These are phyloP conservation scores for Gambusia affinis DNA, from an alignment of 2,113 vertebrate species.

Conservation along the genomic window DNA sequence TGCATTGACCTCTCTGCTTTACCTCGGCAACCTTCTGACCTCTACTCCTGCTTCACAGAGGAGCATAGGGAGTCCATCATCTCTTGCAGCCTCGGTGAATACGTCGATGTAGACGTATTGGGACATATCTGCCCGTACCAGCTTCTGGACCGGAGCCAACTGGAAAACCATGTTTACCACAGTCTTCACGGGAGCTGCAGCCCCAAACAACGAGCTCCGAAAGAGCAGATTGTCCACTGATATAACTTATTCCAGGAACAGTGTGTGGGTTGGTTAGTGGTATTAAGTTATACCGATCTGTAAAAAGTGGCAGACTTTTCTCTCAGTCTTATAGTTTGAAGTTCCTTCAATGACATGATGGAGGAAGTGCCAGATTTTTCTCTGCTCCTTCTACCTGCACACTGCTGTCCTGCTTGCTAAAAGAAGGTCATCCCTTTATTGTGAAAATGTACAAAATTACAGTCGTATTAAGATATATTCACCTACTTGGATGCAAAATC, in stretches of 20 bases:
- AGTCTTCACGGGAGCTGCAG: background rate
- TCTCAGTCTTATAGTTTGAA: too few species aligned
- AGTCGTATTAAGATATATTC: too few species aligned
- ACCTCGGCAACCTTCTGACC: constrained; percentile 3
- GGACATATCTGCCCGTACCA: constrained; percentile 42
- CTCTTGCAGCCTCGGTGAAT: constrained; percentile 12
- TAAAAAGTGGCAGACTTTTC: background rate
- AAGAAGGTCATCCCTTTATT: background rate
- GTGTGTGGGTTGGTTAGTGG: background rate
- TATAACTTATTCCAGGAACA: background rate
- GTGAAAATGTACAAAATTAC: too few species aligned
- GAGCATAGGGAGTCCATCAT: constrained; percentile 10
- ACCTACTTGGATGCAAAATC: too few species aligned
- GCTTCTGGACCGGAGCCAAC: constrained; percentile 32
- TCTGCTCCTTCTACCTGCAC: background rate
- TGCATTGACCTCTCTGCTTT: background rate
- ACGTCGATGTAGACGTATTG: constrained; percentile 40
- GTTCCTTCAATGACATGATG: too few species aligned
- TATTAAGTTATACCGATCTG: background rate
- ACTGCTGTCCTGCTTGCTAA: background rate
- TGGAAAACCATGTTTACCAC: constrained; percentile 61
- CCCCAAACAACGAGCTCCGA: constrained; percentile 3
- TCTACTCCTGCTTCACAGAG: constrained; percentile 6
- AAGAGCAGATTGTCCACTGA: background rate
- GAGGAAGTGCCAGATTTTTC: too few species aligned